Base-by-base conservation (phyloP, 2,797 vertebrate species). In the Menidia menidia region DNA sequence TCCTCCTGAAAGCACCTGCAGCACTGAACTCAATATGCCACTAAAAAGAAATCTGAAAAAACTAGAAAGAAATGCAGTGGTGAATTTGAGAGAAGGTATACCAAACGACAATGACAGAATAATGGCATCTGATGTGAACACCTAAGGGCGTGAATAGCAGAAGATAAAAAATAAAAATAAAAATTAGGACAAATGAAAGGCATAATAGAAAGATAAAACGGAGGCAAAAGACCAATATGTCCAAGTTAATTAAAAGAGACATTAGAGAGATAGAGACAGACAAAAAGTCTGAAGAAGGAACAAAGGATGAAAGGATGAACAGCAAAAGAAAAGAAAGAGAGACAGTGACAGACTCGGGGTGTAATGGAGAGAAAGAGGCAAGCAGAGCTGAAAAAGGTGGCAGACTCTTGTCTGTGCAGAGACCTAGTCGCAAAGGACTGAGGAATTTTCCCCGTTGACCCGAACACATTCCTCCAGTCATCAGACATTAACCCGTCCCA, bases 401-500 rank as follows among this genome's bases (percentile, higher is more conserved):
- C 87, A 84, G 89, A 81, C 86, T 87, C 87, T 86, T 84, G 89
- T 87, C 88, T 87, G 87, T 78, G 87, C 79, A 77, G 76, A 86
- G 88, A 90, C 89, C 87, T 86, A 86, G 86, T 91, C 86, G 72
- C 81, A 57, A 80, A 87, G 81, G 86, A 85, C 90, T 86, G 90
- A 92, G 89, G 89, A 92, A 93, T 92, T 92, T 89, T 88, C 83
- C 80, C 77, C 9, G 67, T 80, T 75, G 73, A 88, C 86, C 84
- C 66, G 75, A 76, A 92, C 87, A 88, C 90, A 91, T 92, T 92
- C 88, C 87, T 88, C 81, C 71, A 2, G 80, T 82, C 83, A 71
- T 87, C 82, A 87, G 83, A 83, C 45, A 5, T 90, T 90, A 92
- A 92, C 90, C 87, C 87, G 66, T 80, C 75, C 74, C 57, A 55